Conservation (phyloP, 2,888 invertebrate species). For the Tenthredo scrophulariae region DNA sequence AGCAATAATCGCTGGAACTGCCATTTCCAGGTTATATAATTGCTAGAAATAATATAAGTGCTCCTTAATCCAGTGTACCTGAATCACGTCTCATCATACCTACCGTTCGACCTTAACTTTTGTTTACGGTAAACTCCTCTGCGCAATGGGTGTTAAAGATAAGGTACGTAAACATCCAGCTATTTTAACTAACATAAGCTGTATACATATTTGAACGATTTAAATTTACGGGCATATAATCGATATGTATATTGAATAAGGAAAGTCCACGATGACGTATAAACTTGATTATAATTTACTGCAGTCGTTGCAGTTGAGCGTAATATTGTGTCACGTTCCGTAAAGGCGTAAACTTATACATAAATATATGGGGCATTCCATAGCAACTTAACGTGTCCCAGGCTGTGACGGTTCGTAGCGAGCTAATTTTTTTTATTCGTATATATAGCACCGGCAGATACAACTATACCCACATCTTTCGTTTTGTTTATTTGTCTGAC, state of each 20-base stretch:
- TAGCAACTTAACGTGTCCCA: neutral
- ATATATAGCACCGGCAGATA: neutral
- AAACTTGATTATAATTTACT: neutral
- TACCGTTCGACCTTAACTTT: neutral
- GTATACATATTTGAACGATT: neutral
- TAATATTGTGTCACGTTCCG: neutral
- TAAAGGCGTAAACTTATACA: neutral
- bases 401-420: neutral
- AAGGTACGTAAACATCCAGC: slow-evolving; percentile 63
- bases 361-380: neutral
- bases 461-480: neutral
- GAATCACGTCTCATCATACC: neutral
- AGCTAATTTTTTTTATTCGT: neutral
- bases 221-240: neutral
- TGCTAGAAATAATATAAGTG: neutral
- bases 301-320: neutral
- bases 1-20: neutral
- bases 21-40: slow-evolving; percentile 11
- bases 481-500: neutral
- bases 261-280: neutral
- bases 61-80: neutral
- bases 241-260: neutral
- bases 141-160: slow-evolving; percentile 65
- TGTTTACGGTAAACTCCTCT: neutral
- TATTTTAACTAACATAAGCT: neutral